Evolutionary conservation across 2,113 vertebrate species (phyloP).

Genomic region (Buteo buteo): DNA sequence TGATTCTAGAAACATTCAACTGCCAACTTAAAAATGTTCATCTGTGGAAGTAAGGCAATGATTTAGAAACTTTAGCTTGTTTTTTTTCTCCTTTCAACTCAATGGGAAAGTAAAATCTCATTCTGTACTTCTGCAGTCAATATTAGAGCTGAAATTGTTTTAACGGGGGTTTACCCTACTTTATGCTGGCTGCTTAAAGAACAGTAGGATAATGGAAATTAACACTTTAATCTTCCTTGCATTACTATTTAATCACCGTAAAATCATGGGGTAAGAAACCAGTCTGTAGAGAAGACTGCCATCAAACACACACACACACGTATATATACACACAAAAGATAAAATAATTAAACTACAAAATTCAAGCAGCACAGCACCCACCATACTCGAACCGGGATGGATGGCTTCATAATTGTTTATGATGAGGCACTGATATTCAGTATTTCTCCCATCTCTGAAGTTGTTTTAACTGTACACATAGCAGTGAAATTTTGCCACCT

Average conservation of each 20-base stretch:
- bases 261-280: neutral
- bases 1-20: neutral
- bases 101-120: neutral
- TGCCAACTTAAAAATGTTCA: neutral
- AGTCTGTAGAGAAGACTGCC: neutral
- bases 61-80: neutral
- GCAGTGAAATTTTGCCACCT: neutral
- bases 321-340: neutral
- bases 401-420: neutral
- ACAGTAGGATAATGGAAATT: neutral
- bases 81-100: neutral
- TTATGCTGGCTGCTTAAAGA: neutral
- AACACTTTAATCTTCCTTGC: neutral
- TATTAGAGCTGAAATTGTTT: neutral
- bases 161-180: neutral
- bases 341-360: neutral
- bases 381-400: neutral
- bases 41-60: neutral
- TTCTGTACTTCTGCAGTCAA: neutral
- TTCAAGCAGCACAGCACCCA: neutral
- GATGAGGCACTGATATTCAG: neutral
- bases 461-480: neutral
- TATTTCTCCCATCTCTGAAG: neutral
- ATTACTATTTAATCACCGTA: neutral
- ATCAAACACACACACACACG: neutral